phyloP scores from a whole-genome alignment of 2,888 invertebrate species.

The Oligia fasciuncula region DNA sequence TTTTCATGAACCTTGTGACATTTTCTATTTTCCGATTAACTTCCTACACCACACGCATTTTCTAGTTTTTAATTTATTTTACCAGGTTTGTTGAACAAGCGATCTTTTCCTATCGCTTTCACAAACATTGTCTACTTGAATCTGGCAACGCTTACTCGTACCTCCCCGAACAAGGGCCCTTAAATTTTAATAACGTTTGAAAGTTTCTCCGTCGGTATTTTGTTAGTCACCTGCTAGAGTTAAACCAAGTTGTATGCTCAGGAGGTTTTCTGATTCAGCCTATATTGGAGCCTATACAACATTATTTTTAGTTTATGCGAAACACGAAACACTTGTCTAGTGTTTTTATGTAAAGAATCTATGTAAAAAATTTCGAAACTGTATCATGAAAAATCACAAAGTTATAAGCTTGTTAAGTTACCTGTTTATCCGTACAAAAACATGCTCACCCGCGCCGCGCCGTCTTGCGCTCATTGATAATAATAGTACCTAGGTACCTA shows the following conservation, averaged over 20 bases:
- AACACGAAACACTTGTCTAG: too few relatives aligned
- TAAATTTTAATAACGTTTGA: slow-evolving; percentile 63
- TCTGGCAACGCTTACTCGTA: slow-evolving; percentile 25
- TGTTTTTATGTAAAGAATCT: too few relatives aligned
- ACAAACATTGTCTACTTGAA: slow-evolving; percentile 22
- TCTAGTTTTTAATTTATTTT: background rate
- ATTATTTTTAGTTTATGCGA: too few relatives aligned
- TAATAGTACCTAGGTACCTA: too few relatives aligned
- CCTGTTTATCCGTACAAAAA: too few relatives aligned
- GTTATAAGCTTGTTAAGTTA: too few relatives aligned
- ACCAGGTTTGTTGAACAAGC: background rate
- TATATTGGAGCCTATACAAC: background rate
- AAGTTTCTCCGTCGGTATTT: slow-evolving; percentile 40
- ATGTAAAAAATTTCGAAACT: too few relatives aligned
- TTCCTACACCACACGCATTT: background rate
- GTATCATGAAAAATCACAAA: too few relatives aligned
- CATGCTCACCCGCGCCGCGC: too few relatives aligned
- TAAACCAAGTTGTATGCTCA: slow-evolving; percentile 14
- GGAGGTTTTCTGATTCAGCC: background rate
- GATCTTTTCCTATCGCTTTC: background rate
- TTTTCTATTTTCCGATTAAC: background rate
- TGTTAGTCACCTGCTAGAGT: slow-evolving; percentile 37
- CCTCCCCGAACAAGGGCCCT: slow-evolving; percentile 24
- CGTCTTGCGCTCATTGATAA: too few relatives aligned
- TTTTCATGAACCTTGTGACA: background rate